These are phyloP conservation scores for Babylonia areolata DNA, from an alignment of 1,140 invertebrate species.

Conservation along the genomic window DNA sequence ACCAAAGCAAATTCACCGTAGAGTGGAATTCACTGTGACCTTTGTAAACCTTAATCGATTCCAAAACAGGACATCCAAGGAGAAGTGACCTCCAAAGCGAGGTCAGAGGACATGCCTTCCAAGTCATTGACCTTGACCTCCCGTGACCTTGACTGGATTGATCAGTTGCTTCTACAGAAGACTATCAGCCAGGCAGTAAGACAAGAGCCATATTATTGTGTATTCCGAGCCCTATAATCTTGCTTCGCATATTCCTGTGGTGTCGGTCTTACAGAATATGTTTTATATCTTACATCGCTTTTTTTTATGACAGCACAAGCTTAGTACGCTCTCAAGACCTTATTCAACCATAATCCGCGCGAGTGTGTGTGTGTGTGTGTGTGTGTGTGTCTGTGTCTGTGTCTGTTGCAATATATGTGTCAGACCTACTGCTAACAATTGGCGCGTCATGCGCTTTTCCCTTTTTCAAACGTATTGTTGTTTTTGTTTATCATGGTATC, in stretches of 20 bases:
- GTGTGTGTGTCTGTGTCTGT: too few species aligned
- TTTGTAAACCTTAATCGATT: background rate
- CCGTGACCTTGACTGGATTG: constrained; percentile 27
- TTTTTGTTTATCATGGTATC: too few species aligned
- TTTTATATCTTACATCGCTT: background rate
- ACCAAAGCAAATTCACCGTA: too few species aligned
- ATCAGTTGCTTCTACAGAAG: constrained; percentile 15
- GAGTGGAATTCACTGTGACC: too few species aligned
- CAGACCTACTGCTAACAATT: too few species aligned
- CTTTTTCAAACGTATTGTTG: too few species aligned
- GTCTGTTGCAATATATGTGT: too few species aligned
- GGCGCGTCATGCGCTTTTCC: too few species aligned
- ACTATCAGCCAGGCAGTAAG: constrained; percentile 21
- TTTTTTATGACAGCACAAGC: background rate
- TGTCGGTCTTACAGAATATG: background rate
- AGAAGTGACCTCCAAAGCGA: background rate
- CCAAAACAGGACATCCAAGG: background rate
- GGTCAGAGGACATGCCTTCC: background rate
- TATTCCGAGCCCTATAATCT: background rate
- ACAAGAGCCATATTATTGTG: background rate
- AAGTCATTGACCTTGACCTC: constrained; percentile 5
- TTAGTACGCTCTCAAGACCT: too few species aligned
- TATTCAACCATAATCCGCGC: too few species aligned
- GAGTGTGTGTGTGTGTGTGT: too few species aligned
- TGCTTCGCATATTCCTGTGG: background rate